Conservation (phyloP, 2,888 invertebrate genomes). For the Gandaritis pyraliata region DNA sequence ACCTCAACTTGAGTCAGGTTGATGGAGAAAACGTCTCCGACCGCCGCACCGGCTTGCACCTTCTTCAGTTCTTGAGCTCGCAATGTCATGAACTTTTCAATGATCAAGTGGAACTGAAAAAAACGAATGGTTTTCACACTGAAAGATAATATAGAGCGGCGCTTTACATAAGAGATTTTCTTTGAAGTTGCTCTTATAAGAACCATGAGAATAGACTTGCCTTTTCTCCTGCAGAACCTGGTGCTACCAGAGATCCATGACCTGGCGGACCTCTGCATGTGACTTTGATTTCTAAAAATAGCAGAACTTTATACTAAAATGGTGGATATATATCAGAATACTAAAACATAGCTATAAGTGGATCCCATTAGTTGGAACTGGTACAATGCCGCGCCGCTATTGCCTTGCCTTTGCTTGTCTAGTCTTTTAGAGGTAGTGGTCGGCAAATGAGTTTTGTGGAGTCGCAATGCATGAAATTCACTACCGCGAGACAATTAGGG, state of each 20-base stretch:
- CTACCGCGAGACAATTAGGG: too few species aligned
- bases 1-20: constrained; percentile 87
- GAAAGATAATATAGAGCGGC: too few species aligned
- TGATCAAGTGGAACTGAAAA: constrained; percentile 74
- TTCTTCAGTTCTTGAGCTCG: constrained; percentile 85
- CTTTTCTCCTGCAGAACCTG: constrained; percentile 90
- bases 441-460: too few species aligned
- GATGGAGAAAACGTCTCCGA: constrained; percentile 90
- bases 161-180: too few species aligned
- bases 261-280: constrained; percentile 89
- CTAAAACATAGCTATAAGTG: too few species aligned
- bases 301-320: neutral
- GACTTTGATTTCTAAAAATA: constrained; percentile 84
- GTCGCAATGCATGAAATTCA: too few species aligned
- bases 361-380: too few species aligned
- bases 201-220: constrained; percentile 51
- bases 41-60: constrained; percentile 66
- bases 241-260: constrained; percentile 89
- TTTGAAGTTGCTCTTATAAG: too few species aligned
- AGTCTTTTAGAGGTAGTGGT: too few species aligned
- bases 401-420: too few species aligned
- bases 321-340: too few species aligned
- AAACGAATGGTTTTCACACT: neutral
- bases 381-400: too few species aligned
- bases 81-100: constrained; percentile 87